Percentiles rank a stretch among this genome's conserved stretches.
phyloP scores from a whole-genome alignment of 2,888 invertebrate species.

The Netelia virgata region DNA sequence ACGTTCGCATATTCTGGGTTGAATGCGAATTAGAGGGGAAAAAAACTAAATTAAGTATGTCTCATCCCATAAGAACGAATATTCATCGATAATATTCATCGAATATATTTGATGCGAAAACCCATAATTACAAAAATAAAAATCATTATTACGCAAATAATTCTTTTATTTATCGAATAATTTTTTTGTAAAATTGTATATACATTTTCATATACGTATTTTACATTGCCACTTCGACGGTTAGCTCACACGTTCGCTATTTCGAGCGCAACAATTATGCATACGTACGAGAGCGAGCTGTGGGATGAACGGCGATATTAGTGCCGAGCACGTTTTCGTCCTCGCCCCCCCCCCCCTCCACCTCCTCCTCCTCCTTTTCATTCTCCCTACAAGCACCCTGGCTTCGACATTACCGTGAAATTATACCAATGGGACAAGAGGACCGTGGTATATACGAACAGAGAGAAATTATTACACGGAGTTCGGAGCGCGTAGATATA shows the following conservation, averaged over 20 bases:
- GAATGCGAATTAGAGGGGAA: not conserved
- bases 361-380: not conserved
- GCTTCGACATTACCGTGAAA: conserved; percentile 57
- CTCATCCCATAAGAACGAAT: too few species aligned
- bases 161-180: too few species aligned
- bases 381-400: too few species aligned
- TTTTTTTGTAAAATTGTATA: too few species aligned
- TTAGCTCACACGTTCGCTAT: not conserved
- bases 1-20: not conserved
- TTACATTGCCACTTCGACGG: too few species aligned
- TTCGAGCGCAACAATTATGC: conserved; percentile 3
- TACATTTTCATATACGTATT: too few species aligned
- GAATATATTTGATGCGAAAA: too few species aligned
- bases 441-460: conserved; percentile 9
- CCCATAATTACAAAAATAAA: too few species aligned
- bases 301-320: conserved; percentile 29
- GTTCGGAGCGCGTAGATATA: conserved; percentile 18
- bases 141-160: too few species aligned
- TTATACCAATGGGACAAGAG: conserved; percentile 31
- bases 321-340: conserved; percentile 28
- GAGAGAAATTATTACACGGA: conserved; percentile 38
- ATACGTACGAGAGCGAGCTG: not conserved
- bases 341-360: not conserved
- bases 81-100: too few species aligned
- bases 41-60: not conserved